Evolutionary conservation across 2,888 invertebrate genomes (phyloP), one percentile per base, ranked within the genome.

Genomic region (Diplolepis rosae): DNA sequence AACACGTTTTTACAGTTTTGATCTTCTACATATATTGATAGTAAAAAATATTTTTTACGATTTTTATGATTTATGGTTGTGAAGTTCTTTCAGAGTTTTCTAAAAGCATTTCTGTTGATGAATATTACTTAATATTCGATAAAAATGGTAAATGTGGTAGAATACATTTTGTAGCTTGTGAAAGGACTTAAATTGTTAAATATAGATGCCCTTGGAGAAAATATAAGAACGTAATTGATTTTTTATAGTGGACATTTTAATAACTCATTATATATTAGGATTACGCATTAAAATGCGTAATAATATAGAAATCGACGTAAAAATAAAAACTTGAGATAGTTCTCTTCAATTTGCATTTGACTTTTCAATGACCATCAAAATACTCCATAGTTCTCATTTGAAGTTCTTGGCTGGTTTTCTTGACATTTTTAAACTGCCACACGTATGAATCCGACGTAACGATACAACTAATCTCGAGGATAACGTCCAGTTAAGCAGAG

Each of bases 401-500:
- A 66, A 68, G 32, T 68, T 79, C 67, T 65, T 52, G 71, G 73
- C 72, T 76, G 74, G 74, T 78, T 81, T 76, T 79, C 77, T 72
- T 79, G 81, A 78, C 80, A 81, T 81, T 81, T 81, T 74, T 77
- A 61, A 78, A 76, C 75, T 74, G 69, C 51, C 72, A 79, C 76
- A 77, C 81, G 83, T 77, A 81, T 66, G 71, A 73, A 77, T 77
- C 73, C 74, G 72, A 74, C 74, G 76, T 74, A 73, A 76, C 70
- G 70, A 65, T 48, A 52, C 69, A 67, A 65, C 80, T 78, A 75
- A 78, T 80, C 77, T 73, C 73, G 56, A 66, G 45, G 35, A 48
- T 76, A 39, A 66, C 74, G 76, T 69, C 80, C 79, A 82, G 77
- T 79, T 77, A 71, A 72, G 73, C 85, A 86, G 85, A 86, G 85